Base-by-base conservation (phyloP, 2,888 invertebrate genomes). In the Synergus gifuensis region DNA sequence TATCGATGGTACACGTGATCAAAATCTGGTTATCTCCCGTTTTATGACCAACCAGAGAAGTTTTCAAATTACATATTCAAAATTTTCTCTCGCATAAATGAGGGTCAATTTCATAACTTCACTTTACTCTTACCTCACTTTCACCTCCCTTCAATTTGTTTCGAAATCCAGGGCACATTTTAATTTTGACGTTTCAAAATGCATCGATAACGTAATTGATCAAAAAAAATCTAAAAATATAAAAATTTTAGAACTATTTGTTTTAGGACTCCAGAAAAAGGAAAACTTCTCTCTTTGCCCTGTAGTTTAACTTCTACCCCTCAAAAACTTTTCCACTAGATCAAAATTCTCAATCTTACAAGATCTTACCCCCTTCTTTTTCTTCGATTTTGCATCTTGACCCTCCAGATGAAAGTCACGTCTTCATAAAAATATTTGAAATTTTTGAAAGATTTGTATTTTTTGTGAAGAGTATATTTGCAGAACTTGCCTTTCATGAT, bases 1-100 rank as follows among this genome's bases (percentile, higher is more conserved):
- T 90, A 93, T 93, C 85, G 94, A 93, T 88, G 93, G 92, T 92
- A 92, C 90, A 87, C 85, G 79, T 83, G 77, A 81, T 67, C 67
- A 60, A 16, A 82, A 80, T 18, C 49, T 78, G 54, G 63, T 78
- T 80, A 40, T 49, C 76, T 73, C 49, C 67, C 62, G 22, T 62
- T 78, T 58, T 67, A 44, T 73, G 58, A 73, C 14, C 60, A 40
- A 73, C 4, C 1, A 73, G 54, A 73, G 73, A 73, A 73, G 73
- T 73, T 73, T 73, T 73, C 40, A 54, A 73, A 54, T 11, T 49
- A 28, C 28, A 28, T 28, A 49, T 22, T 49, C 0, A 67, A 22
- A 67, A 67, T 46, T 22, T 14, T 46, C 2, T 14, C 28, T 62
- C 12, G 22, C 58, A 14, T 14, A 14, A 28, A 62, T 28, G 28